Conservation (phyloP, 2,797 vertebrate species). For the Lemur catta region DNA sequence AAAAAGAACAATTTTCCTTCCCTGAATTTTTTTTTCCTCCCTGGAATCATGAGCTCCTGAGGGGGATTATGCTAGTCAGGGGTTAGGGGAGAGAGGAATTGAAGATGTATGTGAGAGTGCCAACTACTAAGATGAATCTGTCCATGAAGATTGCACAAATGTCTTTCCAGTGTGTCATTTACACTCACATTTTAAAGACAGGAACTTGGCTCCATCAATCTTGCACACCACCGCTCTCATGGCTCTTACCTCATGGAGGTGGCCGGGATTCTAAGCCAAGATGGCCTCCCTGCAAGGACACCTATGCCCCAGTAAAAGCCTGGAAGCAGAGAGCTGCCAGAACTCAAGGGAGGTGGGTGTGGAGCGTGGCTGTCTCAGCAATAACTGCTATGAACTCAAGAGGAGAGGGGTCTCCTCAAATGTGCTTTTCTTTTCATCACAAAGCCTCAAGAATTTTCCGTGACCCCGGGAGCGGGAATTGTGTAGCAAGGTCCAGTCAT, state of each 20-base stretch:
- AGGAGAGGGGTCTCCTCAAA: neutral
- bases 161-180: neutral
- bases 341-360: neutral
- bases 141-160: neutral
- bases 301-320: neutral
- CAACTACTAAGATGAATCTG: neutral
- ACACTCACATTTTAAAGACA: neutral
- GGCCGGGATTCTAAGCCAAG: neutral
- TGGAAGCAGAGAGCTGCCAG: neutral
- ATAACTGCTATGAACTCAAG: neutral
- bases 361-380: neutral
- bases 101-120: neutral
- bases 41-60: neutral
- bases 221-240: neutral
- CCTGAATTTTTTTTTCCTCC: neutral
- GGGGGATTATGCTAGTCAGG: neutral
- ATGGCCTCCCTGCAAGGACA: neutral
- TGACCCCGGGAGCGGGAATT: neutral
- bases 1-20: neutral
- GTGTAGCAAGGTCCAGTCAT: neutral
- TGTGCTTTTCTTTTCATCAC: neutral
- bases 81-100: neutral
- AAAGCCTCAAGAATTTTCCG: neutral
- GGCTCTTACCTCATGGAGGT: neutral
- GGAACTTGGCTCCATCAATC: neutral